Base-by-base conservation (phyloP, 2,888 invertebrate species). In the Pyrgus malvae region DNA sequence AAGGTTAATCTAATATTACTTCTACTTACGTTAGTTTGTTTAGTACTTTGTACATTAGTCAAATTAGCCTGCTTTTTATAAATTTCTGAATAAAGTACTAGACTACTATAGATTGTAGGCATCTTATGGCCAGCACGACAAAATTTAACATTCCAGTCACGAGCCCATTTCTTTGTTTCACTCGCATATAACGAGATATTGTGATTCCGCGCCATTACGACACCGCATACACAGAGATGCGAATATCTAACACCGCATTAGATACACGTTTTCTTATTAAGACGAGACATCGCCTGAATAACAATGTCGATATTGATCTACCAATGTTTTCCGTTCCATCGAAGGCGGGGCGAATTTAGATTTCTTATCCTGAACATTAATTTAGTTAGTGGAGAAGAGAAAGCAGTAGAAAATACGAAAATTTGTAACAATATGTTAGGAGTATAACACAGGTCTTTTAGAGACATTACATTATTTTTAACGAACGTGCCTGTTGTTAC, bases 181-280 rank as follows among this genome's bases (percentile, higher is more conserved):
- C 70, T 74, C 79, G 79, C 77, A 78, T 85, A 84, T 86, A 87
- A 88, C 87, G 84, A 86, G 86, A 86, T 88, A 88, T 88, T 88
- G 83, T 86, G 89, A 88, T 87, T 87, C 82, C 73, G 66, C 70
- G 70, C 83, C 76, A 87, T 87, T 86, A 87, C 81, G 76, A 80
- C 77, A 78, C 82, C 81, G 78, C 81, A 81, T 82, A 83, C 76
- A 78, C 70, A 78, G 45, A 78, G 79, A 83, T 80, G 80, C 80
- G 85, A 86, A 87, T 86, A 88, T 83, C 84, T 83, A 83, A 83
- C 83, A 80, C 77, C 77, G 74, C 78, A 78, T 84, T 84, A 83
- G 76, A 79, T 80, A 85, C 83, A 83, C 84, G 83, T 86, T 84
- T 85, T 86, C 85, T 86, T 88, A 88, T 88, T 86, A 88, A 81